These are phyloP conservation scores for Conopomorpha cramerella DNA, from an alignment of 1,140 invertebrate species.

Conservation along the genomic window DNA sequence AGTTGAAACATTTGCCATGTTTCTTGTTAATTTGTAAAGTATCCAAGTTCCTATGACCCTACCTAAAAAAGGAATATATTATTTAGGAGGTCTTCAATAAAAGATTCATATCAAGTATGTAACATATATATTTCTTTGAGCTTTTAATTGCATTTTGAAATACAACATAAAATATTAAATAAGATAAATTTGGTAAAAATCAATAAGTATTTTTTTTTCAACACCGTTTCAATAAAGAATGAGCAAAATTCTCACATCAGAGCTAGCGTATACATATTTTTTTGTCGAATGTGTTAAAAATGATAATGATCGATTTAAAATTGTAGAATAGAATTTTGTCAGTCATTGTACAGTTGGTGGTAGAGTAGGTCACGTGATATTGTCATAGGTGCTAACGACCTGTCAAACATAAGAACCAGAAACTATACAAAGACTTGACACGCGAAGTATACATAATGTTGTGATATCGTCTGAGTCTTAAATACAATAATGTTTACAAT, in stretches of 20 bases:
- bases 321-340: too few species aligned
- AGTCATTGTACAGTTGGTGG: too few species aligned
- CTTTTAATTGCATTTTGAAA: slow-evolving; percentile 65
- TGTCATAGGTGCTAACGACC: too few species aligned
- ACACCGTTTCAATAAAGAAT: slow-evolving; percentile 55
- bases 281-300: slow-evolving; percentile 51
- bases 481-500: slow-evolving; percentile 49
- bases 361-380: too few species aligned
- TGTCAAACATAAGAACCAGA: too few species aligned
- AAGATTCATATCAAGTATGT: slow-evolving; percentile 52
- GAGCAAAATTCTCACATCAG: slow-evolving; percentile 59
- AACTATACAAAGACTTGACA: too few species aligned
- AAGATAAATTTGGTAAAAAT: slow-evolving; percentile 64
- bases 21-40: too few species aligned
- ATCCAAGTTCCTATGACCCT: too few species aligned
- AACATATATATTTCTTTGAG: slow-evolving; percentile 65
- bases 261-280: slow-evolving; percentile 61
- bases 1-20: background rate
- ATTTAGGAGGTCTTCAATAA: slow-evolving; percentile 16
- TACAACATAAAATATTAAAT: slow-evolving; percentile 65
- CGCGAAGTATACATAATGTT: too few species aligned
- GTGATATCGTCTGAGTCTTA: slow-evolving; percentile 44
- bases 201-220: slow-evolving; percentile 59
- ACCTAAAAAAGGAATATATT: slow-evolving; percentile 2
- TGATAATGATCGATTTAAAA: slow-evolving; percentile 37